phyloP scores from a whole-genome alignment of 2,113 vertebrate genomes.

The Pholis gunnellus region DNA sequence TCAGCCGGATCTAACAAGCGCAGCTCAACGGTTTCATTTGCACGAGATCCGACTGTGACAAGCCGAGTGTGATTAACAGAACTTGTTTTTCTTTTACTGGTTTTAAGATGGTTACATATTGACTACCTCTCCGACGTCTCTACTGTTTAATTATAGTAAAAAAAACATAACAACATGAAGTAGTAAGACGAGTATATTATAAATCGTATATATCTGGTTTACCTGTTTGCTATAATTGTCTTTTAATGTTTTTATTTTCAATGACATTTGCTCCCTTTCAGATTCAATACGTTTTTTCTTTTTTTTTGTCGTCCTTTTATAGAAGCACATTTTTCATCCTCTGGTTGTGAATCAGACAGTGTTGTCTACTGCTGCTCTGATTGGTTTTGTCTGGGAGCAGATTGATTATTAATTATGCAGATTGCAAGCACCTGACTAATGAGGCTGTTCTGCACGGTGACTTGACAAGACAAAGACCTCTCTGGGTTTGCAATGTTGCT shows the following conservation, averaged over 20 bases:
- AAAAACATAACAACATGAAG: too few species aligned
- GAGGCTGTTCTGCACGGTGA: background rate
- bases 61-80: constrained; percentile 3
- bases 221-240: background rate
- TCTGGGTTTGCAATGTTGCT: background rate
- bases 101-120: background rate
- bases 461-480: background rate
- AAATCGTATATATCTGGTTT: background rate
- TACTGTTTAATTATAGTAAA: background rate
- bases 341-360: background rate
- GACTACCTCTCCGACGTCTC: background rate
- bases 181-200: background rate
- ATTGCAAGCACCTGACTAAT: constrained; percentile 17
- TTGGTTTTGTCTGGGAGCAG: background rate
- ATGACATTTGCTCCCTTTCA: background rate
- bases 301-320: background rate
- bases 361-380: constrained; percentile 3
- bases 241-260: background rate
- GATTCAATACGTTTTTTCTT: background rate
- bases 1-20: constrained; percentile 45
- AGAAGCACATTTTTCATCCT: background rate
- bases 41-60: background rate
- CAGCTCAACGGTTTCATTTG: constrained; percentile 19
- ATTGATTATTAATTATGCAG: constrained; percentile 16
- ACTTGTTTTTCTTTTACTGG: background rate